These are phyloP conservation scores for Neria commutata DNA, from an alignment of 2,888 invertebrate genomes.

Conservation along the genomic window DNA sequence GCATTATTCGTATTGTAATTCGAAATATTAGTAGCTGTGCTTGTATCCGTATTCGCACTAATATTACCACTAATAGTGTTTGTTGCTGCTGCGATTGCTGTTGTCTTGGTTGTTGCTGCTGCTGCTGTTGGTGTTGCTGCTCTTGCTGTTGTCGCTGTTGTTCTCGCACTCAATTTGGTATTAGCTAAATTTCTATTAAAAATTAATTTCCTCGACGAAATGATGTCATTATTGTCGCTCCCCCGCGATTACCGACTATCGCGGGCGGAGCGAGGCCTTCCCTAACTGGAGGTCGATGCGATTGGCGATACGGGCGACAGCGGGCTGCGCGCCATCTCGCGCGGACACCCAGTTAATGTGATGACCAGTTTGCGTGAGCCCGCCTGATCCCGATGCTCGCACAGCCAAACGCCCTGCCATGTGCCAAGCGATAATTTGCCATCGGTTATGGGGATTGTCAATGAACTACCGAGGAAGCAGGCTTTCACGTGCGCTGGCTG, in stretches of 20 bases:
- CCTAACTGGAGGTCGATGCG: constrained; percentile 93
- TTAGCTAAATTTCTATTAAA: constrained; percentile 62
- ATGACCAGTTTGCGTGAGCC: constrained; percentile 89
- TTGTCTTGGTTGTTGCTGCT: constrained; percentile 28
- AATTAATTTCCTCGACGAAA: constrained; percentile 63
- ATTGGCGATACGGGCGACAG: constrained; percentile 84
- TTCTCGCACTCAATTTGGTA: constrained; percentile 57
- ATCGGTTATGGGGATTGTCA: constrained; percentile 95
- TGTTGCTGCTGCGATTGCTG: constrained; percentile 35
- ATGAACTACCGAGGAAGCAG: constrained; percentile 92
- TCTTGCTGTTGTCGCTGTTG: constrained; percentile 46
- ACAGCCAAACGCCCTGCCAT: constrained; percentile 98
- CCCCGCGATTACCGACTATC: constrained; percentile 64
- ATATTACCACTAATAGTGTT: constrained; percentile 19
- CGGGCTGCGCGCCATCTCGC: constrained; percentile 84
- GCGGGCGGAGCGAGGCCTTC: constrained; percentile 69
- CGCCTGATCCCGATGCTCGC: constrained; percentile 96
- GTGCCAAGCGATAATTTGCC: constrained; percentile 94
- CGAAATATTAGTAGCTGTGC: constrained; percentile 25
- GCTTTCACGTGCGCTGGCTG: constrained; percentile 98
- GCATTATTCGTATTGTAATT: constrained; percentile 34
- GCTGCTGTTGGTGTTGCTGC: constrained; percentile 39
- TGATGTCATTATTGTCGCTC: constrained; percentile 64
- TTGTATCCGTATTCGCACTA: constrained; percentile 20
- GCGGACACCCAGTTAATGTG: constrained; percentile 88